phyloP scores from a whole-genome alignment of 2,113 vertebrate species.

The Macquaria ambigua region DNA sequence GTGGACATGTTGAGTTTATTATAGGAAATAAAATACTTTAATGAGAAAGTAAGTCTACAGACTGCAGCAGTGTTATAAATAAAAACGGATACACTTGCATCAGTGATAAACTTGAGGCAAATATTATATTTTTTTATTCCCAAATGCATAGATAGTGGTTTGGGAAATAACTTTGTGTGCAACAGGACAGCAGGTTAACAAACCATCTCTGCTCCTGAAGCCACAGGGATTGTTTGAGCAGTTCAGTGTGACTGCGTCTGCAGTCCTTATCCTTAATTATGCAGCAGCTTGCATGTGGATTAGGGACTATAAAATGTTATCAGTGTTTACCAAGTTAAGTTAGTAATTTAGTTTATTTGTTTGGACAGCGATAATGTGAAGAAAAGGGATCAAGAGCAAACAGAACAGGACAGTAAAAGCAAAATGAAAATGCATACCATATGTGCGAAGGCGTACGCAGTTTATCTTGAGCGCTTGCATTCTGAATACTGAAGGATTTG shows the following conservation, averaged over 20 bases:
- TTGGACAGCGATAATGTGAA: background rate
- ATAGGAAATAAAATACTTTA: background rate
- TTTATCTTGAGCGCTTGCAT: background rate
- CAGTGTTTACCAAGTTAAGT: background rate
- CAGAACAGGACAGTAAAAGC: background rate
- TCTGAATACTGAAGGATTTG: constrained; percentile 9
- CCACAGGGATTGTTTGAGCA: background rate
- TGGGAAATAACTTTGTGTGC: background rate
- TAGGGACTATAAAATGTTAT: background rate
- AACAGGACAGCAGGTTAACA: background rate
- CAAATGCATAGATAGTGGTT: background rate
- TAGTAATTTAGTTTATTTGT: background rate
- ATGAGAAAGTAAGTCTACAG: background rate
- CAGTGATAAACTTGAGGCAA: background rate
- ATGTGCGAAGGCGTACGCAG: background rate
- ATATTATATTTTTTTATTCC: background rate
- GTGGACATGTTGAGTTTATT: background rate
- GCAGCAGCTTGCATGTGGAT: background rate
- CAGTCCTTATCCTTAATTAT: background rate
- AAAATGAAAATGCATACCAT: background rate
- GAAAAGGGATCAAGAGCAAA: background rate
- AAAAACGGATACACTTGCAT: background rate
- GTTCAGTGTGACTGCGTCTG: background rate
- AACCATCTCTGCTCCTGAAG: background rate
- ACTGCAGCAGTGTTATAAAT: background rate